Conservation (phyloP, 2,113 vertebrate species). For the Panurus biarmicus region DNA sequence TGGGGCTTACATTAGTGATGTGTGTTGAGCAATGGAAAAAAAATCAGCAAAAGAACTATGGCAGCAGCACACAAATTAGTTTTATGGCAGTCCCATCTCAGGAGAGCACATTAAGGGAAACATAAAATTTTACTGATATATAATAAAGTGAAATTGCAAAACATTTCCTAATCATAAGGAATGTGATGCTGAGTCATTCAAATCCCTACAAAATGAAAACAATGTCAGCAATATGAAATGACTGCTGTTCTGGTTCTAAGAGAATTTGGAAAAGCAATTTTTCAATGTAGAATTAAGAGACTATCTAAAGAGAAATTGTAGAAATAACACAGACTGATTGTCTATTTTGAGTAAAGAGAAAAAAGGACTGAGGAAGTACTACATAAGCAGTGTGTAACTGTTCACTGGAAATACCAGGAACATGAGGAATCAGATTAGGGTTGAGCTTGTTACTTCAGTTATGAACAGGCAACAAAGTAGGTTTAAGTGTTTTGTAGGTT, state of each 20-base stretch:
- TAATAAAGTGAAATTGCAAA: not conserved
- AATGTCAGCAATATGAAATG: not conserved
- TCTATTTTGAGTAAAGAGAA: not conserved
- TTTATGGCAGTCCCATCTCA: not conserved
- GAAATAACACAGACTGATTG: not conserved
- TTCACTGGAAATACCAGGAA: not conserved
- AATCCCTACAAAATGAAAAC: not conserved
- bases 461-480: not conserved
- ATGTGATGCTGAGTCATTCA: not conserved
- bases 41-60: not conserved
- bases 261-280: not conserved
- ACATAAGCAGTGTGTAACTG: not conserved
- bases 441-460: not conserved
- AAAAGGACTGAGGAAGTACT: not conserved
- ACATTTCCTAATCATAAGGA: not conserved
- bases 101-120: not conserved
- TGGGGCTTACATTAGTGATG: not conserved
- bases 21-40: not conserved
- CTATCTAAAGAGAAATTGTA: not conserved
- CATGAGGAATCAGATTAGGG: not conserved
- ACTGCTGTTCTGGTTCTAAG: not conserved
- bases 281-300: not conserved
- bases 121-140: slow-evolving; percentile 16
- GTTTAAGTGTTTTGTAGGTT: not conserved
- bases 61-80: not conserved